Base-by-base conservation (phyloP, 2,888 invertebrate genomes). In the Adineta ricciae region DNA sequence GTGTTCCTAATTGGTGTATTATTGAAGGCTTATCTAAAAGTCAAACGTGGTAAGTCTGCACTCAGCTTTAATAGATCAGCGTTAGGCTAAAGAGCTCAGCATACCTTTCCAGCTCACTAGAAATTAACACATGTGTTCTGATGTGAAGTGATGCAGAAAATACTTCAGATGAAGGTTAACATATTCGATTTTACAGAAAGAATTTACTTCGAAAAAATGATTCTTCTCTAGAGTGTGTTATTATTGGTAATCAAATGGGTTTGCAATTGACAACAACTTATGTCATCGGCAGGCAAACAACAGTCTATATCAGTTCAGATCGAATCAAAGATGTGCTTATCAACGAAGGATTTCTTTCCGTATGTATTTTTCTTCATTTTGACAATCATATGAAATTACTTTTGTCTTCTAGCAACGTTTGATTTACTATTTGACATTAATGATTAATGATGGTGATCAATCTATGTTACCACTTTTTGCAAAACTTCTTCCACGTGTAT, bases 221-320 rank as follows among this genome's bases (percentile, higher is more conserved):
- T n/a, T 32, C 9, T 38, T 73, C 3, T 3, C 32, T 64, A 78
- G 78, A 78, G 41, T 78, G 41, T 78, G 38, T 78, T 19, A 78
- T 41, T n/a, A n/a, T 78, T 78, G 41, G 78, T 0, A 24, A 38
- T 41, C 41, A 78, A 78, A 78, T 78, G 21, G 78, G 78, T 41
- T 24, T 78, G n/a, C 78, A 78, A 78, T 41, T 78, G 19, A 78
- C 78, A 78, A 78, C 78, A 78, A 78, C 78, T 11, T 78, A 78
- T 78, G 38, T 78, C 9, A 78, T 78, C n/a, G 78, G 78, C n/a
- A 16, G 78, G 41, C 78, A 78, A 78, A 78, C 41, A 41, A 78
- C 78, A 78, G 24, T n/a, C 14, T 78, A 41, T 78, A 41, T 78
- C 16, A 78, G 78, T 78, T 41, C 38, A 9, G 41, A 78, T 78